phyloP scores from a whole-genome alignment of 2,888 invertebrate species.

The Tanypteryx hageni region DNA sequence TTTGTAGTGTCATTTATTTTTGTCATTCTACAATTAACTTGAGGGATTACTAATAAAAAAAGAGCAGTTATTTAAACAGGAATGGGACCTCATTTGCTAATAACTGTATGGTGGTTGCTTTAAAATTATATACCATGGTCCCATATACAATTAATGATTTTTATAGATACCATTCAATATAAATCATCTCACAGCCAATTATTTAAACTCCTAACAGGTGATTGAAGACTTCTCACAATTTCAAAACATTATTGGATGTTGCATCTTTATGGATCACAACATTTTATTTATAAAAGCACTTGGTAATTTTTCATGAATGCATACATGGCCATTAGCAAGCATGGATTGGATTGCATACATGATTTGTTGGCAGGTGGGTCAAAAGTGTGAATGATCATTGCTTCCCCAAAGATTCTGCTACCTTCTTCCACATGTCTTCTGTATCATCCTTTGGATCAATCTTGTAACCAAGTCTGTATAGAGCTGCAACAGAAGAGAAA shows the following conservation, averaged over 20 bases:
- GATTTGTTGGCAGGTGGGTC: not conserved
- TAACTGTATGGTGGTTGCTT: too few species aligned
- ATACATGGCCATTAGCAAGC: not conserved
- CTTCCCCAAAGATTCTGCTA: conserved; percentile 1
- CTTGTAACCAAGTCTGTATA: conserved; percentile 67
- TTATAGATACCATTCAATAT: too few species aligned
- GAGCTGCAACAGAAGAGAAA: conserved; percentile 68
- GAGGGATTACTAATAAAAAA: too few species aligned
- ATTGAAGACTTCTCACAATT: not conserved
- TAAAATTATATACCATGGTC: too few species aligned
- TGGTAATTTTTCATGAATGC: not conserved
- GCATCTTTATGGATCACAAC: not conserved
- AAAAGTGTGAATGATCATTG: not conserved
- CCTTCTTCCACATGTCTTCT: conserved; percentile 39
- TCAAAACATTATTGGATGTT: not conserved
- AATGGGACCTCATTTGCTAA: too few species aligned
- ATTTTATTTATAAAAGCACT: not conserved
- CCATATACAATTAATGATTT: too few species aligned
- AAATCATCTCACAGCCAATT: too few species aligned
- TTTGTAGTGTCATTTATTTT: too few species aligned
- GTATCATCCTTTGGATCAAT: conserved; percentile 63
- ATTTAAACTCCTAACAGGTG: too few species aligned
- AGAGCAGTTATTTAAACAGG: too few species aligned
- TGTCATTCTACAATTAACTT: too few species aligned
- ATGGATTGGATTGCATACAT: not conserved